These are phyloP conservation scores for Aelia acuminata DNA, from an alignment of 2,888 invertebrate genomes.

Conservation along the genomic window DNA sequence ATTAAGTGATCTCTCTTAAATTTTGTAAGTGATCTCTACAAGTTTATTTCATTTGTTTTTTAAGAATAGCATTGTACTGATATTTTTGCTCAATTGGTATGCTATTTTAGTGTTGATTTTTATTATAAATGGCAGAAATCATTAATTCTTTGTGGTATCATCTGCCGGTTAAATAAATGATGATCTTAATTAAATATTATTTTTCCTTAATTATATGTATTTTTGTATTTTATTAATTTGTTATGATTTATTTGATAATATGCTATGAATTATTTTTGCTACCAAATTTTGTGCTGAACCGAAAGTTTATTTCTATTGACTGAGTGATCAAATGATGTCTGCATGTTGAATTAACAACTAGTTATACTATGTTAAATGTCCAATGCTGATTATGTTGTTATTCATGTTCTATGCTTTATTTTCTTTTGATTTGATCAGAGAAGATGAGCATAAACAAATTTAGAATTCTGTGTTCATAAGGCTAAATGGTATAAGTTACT, in stretches of 20 bases:
- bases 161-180: not conserved
- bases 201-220: not conserved
- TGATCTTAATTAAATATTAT: not conserved
- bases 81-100: constrained; percentile 34
- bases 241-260: too few relatives aligned
- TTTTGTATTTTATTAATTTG: not conserved
- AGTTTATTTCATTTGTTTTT: not conserved
- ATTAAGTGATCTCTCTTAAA: constrained; percentile 3
- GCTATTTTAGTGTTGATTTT: not conserved
- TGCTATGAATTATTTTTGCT: not conserved
- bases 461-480: too few relatives aligned
- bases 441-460: not conserved
- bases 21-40: not conserved
- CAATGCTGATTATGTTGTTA: not conserved
- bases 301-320: not conserved
- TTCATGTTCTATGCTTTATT: not conserved
- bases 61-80: constrained; percentile 6
- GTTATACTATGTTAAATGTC: not conserved
- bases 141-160: not conserved
- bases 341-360: not conserved
- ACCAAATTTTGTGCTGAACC: not conserved
- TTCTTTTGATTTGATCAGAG: not conserved
- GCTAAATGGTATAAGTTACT: too few relatives aligned
- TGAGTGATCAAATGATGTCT: not conserved
- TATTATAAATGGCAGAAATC: not conserved